Evolutionary conservation across 2,797 vertebrate species (phyloP).

Genomic region (Liparis tanakae): DNA sequence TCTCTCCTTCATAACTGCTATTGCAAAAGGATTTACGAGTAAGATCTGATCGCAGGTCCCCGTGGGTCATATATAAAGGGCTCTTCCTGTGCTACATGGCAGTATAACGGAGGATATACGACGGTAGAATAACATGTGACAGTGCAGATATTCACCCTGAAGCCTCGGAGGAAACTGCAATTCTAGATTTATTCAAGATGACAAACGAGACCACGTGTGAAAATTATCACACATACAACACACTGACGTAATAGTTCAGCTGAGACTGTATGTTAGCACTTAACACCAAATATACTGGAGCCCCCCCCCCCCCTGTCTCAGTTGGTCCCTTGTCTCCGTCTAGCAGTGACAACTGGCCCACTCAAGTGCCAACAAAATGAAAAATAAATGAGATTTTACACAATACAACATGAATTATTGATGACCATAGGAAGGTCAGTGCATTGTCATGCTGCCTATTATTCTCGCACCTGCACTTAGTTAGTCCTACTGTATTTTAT

Average conservation of each 20-base stretch:
- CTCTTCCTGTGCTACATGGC: conserved; percentile 2
- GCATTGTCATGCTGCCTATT: conserved; percentile 37
- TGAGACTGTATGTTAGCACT: conserved; percentile 30
- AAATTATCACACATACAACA: conserved; percentile 1
- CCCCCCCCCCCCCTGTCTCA: conserved; percentile 18
- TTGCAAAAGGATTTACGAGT: conserved; percentile 8
- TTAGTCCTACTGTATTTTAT: conserved; percentile 32
- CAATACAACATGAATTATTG: conserved; percentile 53
- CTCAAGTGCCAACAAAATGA: conserved; percentile 58
- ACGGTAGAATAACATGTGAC: conserved; percentile 5
- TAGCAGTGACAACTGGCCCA: conserved; percentile 33
- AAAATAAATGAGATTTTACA: conserved; percentile 67
- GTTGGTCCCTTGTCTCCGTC: conserved; percentile 16
- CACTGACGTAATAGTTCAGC: conserved; percentile 11
- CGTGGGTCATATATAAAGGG: conserved; percentile 18
- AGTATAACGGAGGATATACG: conserved; percentile 10
- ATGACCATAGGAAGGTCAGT: conserved; percentile 40
- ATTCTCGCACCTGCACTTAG: conserved; percentile 46
- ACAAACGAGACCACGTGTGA: conserved; percentile 32
- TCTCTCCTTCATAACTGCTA: background rate
- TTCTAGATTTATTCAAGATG: conserved; percentile 43
- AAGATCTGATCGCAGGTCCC: conserved; percentile 6
- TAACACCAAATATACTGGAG: conserved; percentile 12
- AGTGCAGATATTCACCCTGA: background rate
- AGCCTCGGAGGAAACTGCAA: conserved; percentile 8